A percentile compares a stretch with the other conserved stretches of the same genome.
phyloP scores from a whole-genome alignment of 2,888 invertebrate species.

The Piscicola geometra region DNA sequence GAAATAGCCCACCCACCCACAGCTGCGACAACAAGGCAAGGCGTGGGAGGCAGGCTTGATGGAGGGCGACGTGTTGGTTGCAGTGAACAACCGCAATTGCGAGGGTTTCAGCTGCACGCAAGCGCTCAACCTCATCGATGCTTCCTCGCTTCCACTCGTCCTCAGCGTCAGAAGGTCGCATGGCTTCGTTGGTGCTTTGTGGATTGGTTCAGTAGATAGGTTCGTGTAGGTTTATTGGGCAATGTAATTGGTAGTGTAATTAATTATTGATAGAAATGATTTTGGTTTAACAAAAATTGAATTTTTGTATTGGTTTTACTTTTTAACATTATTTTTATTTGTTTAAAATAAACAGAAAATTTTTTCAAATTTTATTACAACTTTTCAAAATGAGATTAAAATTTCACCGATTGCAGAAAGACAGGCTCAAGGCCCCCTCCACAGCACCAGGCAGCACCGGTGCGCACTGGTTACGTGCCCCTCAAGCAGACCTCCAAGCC shows the following conservation, averaged over 20 bases:
- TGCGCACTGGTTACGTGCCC: background rate
- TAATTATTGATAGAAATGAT: background rate
- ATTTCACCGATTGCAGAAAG: slow-evolving; percentile 11
- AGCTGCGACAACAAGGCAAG: slow-evolving; percentile 54
- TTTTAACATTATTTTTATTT: too few species aligned
- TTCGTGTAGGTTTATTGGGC: too few species aligned
- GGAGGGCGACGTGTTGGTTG: slow-evolving; percentile 53
- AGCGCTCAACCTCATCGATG: slow-evolving; percentile 53
- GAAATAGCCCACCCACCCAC: background rate
- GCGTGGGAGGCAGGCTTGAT: slow-evolving; percentile 50
- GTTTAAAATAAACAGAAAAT: too few species aligned
- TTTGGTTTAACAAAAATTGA: too few species aligned
- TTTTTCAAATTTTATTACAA: too few species aligned
- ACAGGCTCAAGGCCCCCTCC: slow-evolving; percentile 8
- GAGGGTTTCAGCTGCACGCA: slow-evolving; percentile 49
- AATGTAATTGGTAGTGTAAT: background rate
- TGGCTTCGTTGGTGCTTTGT: too few species aligned
- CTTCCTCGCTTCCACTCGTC: slow-evolving; percentile 46
- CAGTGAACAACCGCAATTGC: slow-evolving; percentile 51
- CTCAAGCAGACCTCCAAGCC: background rate
- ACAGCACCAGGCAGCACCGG: background rate
- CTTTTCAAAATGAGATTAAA: too few species aligned
- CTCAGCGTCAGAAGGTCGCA: slow-evolving; percentile 51
- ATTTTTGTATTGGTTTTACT: too few species aligned
- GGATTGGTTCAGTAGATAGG: too few species aligned